These are phyloP conservation scores for Sorex araneus DNA, from an alignment of 2,113 vertebrate genomes.

Conservation along the genomic window DNA sequence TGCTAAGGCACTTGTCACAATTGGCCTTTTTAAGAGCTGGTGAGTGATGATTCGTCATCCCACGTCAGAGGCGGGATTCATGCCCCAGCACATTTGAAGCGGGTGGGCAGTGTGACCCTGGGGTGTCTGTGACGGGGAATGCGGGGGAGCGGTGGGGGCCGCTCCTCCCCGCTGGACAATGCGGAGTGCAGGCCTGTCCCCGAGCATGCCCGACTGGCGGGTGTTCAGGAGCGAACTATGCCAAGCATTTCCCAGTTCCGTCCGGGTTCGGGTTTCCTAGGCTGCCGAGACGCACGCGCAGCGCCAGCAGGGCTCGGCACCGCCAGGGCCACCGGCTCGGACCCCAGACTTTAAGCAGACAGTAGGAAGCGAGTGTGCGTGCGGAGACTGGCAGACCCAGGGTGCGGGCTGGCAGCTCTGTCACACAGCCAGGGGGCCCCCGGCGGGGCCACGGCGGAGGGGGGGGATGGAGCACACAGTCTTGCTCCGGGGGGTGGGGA, in stretches of 20 bases:
- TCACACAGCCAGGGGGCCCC: too few relatives aligned
- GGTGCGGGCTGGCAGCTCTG: too few relatives aligned
- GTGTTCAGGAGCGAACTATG: conserved; percentile 18
- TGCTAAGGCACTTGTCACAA: conserved; percentile 49
- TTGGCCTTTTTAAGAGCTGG: not conserved
- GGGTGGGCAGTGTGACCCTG: conserved; percentile 66
- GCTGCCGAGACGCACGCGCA: not conserved
- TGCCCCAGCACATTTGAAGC: conserved; percentile 31
- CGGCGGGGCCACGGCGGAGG: accelerated
- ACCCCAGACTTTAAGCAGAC: not conserved
- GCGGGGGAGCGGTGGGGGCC: not conserved
- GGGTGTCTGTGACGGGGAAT: not conserved
- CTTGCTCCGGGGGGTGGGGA: not conserved
- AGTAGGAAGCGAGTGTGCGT: not conserved
- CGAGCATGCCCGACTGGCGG: not conserved
- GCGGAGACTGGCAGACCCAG: not conserved
- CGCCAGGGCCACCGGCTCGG: not conserved
- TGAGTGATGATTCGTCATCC: conserved; percentile 61
- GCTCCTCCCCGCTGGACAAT: not conserved
- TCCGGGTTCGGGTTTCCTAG: conserved; percentile 48
- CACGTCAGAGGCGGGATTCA: conserved; percentile 38
- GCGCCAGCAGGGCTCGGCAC: not conserved
- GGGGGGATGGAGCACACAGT: not conserved
- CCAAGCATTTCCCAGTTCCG: conserved; percentile 31
- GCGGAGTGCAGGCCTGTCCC: not conserved